Conservation (phyloP, 1,140 invertebrate species). For the Trachymyrmex cornetzi region DNA sequence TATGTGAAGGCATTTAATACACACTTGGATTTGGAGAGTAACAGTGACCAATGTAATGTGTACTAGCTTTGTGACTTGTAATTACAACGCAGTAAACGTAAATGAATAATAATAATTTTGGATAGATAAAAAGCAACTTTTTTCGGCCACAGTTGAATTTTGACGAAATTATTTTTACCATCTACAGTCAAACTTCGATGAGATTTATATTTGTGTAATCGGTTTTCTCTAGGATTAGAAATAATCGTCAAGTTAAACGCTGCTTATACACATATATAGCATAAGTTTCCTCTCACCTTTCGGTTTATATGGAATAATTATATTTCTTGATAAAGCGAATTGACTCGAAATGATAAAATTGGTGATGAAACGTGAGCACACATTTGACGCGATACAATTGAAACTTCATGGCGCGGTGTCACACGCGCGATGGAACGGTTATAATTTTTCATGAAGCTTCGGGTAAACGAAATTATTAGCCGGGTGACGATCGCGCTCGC, state of each 20-base stretch:
- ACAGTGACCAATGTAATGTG: background rate
- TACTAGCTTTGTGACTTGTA: background rate
- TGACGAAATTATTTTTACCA: background rate
- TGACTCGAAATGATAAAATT: slow-evolving; percentile 34
- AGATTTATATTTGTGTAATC: background rate
- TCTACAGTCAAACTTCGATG: background rate
- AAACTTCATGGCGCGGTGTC: slow-evolving; percentile 43
- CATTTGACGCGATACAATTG: slow-evolving; percentile 54
- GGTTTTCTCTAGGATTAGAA: background rate
- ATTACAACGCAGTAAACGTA: background rate
- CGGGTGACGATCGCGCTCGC: slow-evolving; percentile 42
- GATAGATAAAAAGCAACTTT: background rate
- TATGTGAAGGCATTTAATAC: too few species aligned
- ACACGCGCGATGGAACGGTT: slow-evolving; percentile 39
- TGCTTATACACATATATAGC: background rate
- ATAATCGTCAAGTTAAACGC: background rate
- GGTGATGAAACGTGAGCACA: slow-evolving; percentile 31
- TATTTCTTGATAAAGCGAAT: slow-evolving; percentile 26
- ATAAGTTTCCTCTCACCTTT: background rate
- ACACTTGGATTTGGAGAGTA: too few species aligned
- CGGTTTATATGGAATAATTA: background rate
- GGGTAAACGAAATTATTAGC: slow-evolving; percentile 63
- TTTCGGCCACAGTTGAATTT: background rate
- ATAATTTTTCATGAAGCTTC: slow-evolving; percentile 58
- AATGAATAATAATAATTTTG: background rate